Evolutionary conservation across 2,113 vertebrate species (phyloP).

Genomic region (Perca schrenkii): DNA sequence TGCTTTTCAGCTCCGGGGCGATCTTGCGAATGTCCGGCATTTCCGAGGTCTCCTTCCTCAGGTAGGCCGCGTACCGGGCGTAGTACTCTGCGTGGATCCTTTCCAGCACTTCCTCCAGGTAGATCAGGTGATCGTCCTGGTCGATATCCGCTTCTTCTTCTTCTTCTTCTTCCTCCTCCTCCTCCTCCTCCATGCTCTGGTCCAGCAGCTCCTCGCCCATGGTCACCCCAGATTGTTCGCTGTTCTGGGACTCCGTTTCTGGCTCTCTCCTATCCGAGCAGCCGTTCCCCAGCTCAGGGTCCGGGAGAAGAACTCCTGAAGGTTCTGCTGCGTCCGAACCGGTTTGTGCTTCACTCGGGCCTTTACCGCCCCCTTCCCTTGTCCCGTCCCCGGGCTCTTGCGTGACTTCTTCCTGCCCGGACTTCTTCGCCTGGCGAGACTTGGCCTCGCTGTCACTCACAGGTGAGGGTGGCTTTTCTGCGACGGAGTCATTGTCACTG

Average conservation of each 20-base stretch:
- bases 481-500: constrained; percentile 87
- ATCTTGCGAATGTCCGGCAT: constrained; percentile 94
- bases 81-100: constrained; percentile 95
- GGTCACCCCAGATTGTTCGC: constrained; percentile 94
- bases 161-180: constrained; percentile 90
- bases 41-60: constrained; percentile 85
- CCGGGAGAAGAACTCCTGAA: constrained; percentile 65
- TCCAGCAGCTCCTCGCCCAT: constrained; percentile 93
- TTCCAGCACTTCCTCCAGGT: constrained; percentile 95
- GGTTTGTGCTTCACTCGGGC: constrained; percentile 37
- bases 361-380: constrained; percentile 64
- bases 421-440: constrained; percentile 66
- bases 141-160: constrained; percentile 91
- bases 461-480: constrained; percentile 81
- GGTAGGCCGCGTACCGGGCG: constrained; percentile 88
- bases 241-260: constrained; percentile 96
- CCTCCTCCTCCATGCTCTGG: constrained; percentile 92
- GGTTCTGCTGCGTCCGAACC: constrained; percentile 68
- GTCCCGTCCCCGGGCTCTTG: constrained; percentile 38
- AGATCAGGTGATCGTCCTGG: constrained; percentile 93
- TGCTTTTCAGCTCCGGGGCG: constrained; percentile 93
- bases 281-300: constrained; percentile 88
- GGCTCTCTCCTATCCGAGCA: constrained; percentile 90
- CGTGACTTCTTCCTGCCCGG: constrained; percentile 49
- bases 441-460: constrained; percentile 84